Conservation (phyloP, 2,113 vertebrate species). For the Propithecus coquereli region DNA sequence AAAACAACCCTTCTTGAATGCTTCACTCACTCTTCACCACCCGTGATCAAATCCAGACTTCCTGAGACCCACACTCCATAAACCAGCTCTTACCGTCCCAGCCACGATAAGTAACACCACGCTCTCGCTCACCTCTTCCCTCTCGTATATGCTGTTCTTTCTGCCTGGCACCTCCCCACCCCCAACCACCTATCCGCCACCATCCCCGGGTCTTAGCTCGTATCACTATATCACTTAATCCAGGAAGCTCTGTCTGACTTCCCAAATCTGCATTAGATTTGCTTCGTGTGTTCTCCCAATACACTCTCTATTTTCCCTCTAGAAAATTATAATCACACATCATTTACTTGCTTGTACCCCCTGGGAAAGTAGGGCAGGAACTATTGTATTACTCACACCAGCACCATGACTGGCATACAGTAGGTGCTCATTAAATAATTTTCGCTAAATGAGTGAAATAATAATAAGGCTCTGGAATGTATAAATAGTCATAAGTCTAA, state of each 20-base stretch:
- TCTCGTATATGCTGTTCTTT: neutral
- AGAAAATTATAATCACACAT: neutral
- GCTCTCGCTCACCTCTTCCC: neutral
- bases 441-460: neutral
- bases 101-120: neutral
- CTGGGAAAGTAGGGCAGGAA: neutral
- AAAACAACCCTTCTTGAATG: neutral
- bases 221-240: neutral
- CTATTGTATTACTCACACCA: neutral
- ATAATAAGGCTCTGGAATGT: neutral
- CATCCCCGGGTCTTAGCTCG: neutral
- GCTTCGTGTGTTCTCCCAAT: neutral
- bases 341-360: neutral
- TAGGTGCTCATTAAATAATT: neutral
- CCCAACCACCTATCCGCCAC: too few relatives aligned
- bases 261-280: neutral
- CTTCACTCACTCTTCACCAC: neutral
- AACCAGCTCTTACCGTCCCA: neutral
- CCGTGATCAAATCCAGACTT: neutral
- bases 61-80: neutral
- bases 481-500: neutral
- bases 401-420: neutral
- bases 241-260: neutral
- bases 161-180: too few relatives aligned
- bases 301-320: neutral